Percentiles rank a stretch among this genome's conserved stretches.
Conservation (phyloP, 2,797 vertebrate species). For the Sphaeramia orbicularis region DNA sequence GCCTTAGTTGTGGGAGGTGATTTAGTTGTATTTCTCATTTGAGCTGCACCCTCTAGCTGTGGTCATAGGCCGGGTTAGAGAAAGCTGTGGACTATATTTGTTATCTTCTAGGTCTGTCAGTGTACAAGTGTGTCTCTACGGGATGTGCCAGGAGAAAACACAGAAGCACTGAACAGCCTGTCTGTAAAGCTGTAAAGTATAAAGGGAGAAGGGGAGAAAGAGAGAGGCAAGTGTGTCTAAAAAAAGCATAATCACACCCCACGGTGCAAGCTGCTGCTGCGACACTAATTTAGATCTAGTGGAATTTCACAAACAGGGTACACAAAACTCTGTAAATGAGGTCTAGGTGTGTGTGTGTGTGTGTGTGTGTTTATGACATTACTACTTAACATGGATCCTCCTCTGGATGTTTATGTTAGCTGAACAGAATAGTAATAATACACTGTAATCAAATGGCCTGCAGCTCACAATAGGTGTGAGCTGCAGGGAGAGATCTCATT, state of each 20-base stretch:
- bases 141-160: slow-evolving; percentile 41
- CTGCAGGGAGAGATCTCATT: slow-evolving; percentile 14
- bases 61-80: background rate
- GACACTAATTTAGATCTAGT: slow-evolving; percentile 50
- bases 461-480: background rate
- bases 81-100: slow-evolving; percentile 14
- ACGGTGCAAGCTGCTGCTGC: slow-evolving; percentile 60
- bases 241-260: slow-evolving; percentile 67
- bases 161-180: slow-evolving; percentile 42
- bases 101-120: slow-evolving; percentile 20
- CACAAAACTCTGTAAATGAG: slow-evolving; percentile 9
- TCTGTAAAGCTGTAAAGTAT: slow-evolving; percentile 43
- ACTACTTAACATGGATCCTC: background rate
- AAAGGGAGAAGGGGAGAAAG: slow-evolving; percentile 23
- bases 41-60: slow-evolving; percentile 3
- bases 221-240: slow-evolving; percentile 46
- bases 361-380: background rate
- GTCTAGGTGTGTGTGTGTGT: background rate
- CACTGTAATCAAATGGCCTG: slow-evolving; percentile 5
- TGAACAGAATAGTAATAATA: slow-evolving; percentile 1
- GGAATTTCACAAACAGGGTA: slow-evolving; percentile 57
- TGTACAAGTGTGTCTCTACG: slow-evolving; percentile 28
- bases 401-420: slow-evolving; percentile 5
- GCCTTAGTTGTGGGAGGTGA: background rate
- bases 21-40: background rate